Evolutionary conservation across 2,888 invertebrate genomes (phyloP), one percentile per base, ranked within the genome.

Genomic region (Cantharis flavilabris): DNA sequence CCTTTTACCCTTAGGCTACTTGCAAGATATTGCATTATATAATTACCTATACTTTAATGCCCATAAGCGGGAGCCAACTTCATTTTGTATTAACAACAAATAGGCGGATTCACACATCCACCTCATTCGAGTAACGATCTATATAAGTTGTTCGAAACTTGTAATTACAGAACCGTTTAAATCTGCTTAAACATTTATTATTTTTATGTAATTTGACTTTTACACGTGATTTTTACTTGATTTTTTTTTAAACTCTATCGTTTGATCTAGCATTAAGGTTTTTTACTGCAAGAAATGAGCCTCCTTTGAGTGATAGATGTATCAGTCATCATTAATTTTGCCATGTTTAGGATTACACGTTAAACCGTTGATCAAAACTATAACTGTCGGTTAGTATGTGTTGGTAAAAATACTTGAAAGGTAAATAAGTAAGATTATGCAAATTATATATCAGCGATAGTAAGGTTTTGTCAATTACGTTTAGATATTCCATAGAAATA

Each of bases 1-100:
- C 81, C 79, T 82, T 76, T 77, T 65, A 77, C 80, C 82, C 80
- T 75, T 71, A 49, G 81, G 82, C 81, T 73, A 78, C 76, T 78
- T 76, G 77, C 77, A 79, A 81, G 80, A 80, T 80, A 76, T 79
- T 78, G 80, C 77, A 80, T 77, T 79, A 77, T 77, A 71, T 79
- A 79, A 79, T 79, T 76, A 79, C 74, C 70, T 73, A 79, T 73
- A 78, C 76, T 78, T 78, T 78, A 71, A 76, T 76, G 72, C 76
- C 76, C 62, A 73, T 73, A 71, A 73, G 73, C 78, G 69, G 78
- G 75, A 78, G 70, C 78, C 70, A 71, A 72, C 64, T 71, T 76
- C 75, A 73, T 75, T 71, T 77, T 28, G 75, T 75, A 33, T 33
- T 75, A 75, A 76, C 75, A 78, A 69, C 75, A 76, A 75, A 78